A percentile compares a stretch with the other conserved stretches of the same genome.
Evolutionary conservation across 2,113 vertebrate species (phyloP).

Genomic region (Callocephalon fimbriatum): DNA sequence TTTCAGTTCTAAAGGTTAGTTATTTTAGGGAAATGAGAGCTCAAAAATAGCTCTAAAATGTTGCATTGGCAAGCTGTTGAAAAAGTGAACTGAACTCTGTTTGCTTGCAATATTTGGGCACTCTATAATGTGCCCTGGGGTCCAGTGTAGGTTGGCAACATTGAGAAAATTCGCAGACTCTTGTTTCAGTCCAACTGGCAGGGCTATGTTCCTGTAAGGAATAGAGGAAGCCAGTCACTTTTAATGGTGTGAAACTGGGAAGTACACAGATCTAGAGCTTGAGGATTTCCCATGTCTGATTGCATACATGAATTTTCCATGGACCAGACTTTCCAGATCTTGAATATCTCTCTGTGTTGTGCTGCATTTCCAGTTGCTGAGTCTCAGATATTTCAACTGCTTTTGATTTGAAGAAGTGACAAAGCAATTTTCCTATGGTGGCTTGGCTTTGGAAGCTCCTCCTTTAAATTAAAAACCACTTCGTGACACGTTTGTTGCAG

Average conservation of each 20-base stretch:
- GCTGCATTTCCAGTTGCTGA: background rate
- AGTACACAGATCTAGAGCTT: background rate
- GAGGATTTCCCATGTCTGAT: background rate
- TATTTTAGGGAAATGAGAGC: background rate
- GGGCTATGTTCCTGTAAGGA: background rate
- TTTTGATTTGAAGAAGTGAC: fast-evolving
- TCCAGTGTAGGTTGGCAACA: fast-evolving
- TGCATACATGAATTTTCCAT: background rate
- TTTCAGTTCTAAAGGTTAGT: background rate
- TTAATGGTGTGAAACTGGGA: background rate
- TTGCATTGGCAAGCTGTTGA: background rate
- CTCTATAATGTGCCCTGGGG: background rate
- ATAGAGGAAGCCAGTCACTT: background rate
- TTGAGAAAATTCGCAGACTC: background rate
- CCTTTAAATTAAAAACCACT: background rate
- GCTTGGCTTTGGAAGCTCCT: background rate
- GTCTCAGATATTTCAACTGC: background rate
- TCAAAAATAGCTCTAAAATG: background rate
- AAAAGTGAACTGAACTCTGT: background rate
- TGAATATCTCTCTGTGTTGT: background rate
- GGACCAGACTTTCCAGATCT: background rate
- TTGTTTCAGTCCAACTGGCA: background rate
- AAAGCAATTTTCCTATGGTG: background rate
- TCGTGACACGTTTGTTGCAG: background rate
- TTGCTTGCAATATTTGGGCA: background rate